Conservation (phyloP, 2,797 vertebrate genomes). For the Siniperca scherzeri region DNA sequence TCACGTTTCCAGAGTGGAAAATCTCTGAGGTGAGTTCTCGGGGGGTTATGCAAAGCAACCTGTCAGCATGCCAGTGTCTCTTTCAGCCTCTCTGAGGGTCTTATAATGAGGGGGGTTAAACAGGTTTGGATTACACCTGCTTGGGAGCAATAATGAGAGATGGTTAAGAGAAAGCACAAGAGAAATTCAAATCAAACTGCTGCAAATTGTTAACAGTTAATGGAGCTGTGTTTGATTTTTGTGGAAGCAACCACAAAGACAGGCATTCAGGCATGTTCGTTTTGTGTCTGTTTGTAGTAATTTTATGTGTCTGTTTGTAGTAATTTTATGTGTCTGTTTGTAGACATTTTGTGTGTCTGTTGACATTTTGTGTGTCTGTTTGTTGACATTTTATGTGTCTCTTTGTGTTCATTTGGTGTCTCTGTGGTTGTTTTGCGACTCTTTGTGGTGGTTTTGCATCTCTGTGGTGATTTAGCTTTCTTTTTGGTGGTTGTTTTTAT, state of each 20-base stretch:
- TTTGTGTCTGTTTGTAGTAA: neutral
- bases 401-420: neutral
- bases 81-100: conserved; percentile 21
- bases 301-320: neutral
- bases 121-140: conserved; percentile 24
- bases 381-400: no score
- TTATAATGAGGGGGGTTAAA: conserved; percentile 41
- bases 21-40: conserved; percentile 26
- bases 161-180: neutral
- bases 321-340: no score
- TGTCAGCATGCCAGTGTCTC: conserved; percentile 36
- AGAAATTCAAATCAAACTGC: conserved; percentile 16
- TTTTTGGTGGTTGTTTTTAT: neutral
- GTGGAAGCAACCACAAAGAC: neutral
- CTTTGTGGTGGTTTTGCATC: neutral
- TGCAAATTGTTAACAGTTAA: conserved; percentile 7
- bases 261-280: neutral
- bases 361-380: no score
- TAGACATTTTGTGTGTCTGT: no score
- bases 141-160: conserved; percentile 13
- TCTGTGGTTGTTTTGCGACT: neutral
- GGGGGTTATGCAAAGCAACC: conserved; percentile 54
- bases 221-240: neutral
- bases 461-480: neutral
- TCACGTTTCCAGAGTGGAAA: conserved; percentile 39